These are phyloP conservation scores for Sarcophaga peregrina DNA, from an alignment of 1,140 invertebrate species.

Conservation along the genomic window DNA sequence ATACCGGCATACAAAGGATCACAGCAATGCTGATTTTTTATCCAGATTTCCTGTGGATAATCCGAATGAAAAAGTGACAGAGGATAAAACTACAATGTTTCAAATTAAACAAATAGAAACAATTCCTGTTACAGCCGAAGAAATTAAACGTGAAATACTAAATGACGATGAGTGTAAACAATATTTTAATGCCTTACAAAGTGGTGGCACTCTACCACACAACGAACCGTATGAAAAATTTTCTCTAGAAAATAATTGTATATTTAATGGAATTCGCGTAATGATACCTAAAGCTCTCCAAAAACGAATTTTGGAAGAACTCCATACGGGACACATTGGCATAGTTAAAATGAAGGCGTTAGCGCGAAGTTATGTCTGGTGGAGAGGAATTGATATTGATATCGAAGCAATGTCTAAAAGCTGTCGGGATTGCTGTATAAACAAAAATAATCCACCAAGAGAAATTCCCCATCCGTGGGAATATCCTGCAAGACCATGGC, in stretches of 20 bases:
- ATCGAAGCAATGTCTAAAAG: constrained; percentile 46
- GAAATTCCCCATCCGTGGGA: background rate
- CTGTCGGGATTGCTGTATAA: constrained; percentile 57
- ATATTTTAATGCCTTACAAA: background rate
- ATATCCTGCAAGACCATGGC: background rate
- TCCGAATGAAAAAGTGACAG: too few species aligned
- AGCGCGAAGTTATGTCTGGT: constrained; percentile 67
- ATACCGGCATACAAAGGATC: constrained; percentile 47
- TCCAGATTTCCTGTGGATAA: constrained; percentile 51
- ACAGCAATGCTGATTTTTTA: too few species aligned
- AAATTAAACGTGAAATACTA: background rate
- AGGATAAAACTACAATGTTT: too few species aligned
- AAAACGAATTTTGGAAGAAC: constrained; percentile 53
- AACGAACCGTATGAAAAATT: background rate
- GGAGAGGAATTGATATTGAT: constrained; percentile 49
- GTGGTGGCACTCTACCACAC: background rate
- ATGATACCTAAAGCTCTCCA: constrained; percentile 27
- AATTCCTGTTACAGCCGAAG: background rate
- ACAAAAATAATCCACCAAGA: background rate
- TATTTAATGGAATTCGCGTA: background rate
- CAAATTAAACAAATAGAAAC: constrained; percentile 18
- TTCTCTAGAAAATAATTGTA: background rate
- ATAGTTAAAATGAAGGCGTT: constrained; percentile 66
- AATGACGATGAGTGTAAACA: background rate
- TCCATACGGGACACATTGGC: constrained; percentile 61